Percentiles rank a stretch among this genome's conserved stretches.
These are phyloP conservation scores for Vesta saturnalis DNA, from an alignment of 2,888 invertebrate genomes.

Conservation along the genomic window DNA sequence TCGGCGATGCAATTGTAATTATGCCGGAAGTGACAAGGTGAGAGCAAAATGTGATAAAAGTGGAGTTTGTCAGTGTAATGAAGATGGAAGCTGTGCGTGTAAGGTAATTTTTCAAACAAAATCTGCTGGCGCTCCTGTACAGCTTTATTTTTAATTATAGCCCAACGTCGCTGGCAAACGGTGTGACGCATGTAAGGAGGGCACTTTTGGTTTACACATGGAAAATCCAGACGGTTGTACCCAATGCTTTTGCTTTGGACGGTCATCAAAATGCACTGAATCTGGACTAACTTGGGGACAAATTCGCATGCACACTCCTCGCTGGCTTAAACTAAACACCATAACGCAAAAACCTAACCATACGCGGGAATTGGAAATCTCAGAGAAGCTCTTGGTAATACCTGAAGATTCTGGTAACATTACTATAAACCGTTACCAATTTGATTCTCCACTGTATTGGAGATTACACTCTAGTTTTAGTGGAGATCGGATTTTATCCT, in stretches of 20 bases:
- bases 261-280: constrained; percentile 82
- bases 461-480: constrained; percentile 81
- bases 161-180: constrained; percentile 83
- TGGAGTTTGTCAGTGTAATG: constrained; percentile 76
- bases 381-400: constrained; percentile 60
- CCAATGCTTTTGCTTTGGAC: constrained; percentile 95
- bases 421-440: constrained; percentile 64
- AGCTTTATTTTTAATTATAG: constrained; percentile 61
- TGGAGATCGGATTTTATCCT: constrained; percentile 89
- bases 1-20: constrained; percentile 83
- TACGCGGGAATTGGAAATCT: constrained; percentile 17
- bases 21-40: constrained; percentile 71
- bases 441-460: constrained; percentile 82
- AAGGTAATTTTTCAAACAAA: constrained; percentile 68
- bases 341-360: neutral
- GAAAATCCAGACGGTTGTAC: constrained; percentile 90
- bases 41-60: constrained; percentile 61
- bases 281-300: constrained; percentile 86
- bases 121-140: neutral
- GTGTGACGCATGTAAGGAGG: constrained; percentile 84
- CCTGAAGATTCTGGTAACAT: constrained; percentile 69
- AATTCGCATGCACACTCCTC: constrained; percentile 69
- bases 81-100: constrained; percentile 88
- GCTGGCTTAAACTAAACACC: constrained; percentile 51
- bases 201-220: constrained; percentile 85